Evolutionary conservation across 2,888 invertebrate species (phyloP).

Genomic region (Micropterix aruncella): DNA sequence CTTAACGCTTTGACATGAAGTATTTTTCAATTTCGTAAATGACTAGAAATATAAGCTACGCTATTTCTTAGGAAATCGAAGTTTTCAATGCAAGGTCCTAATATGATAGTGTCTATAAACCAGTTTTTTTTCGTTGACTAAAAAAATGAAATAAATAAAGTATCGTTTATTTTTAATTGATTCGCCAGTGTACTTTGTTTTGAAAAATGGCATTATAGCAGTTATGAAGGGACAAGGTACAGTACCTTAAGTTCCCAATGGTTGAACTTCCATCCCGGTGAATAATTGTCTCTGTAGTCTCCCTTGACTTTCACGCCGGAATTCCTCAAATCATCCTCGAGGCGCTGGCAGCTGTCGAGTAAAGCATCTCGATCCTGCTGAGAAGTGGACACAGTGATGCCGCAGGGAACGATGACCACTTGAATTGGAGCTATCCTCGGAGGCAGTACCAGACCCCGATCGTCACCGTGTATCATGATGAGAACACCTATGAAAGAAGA

Average conservation of each 20-base stretch:
- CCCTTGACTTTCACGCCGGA: constrained; percentile 63
- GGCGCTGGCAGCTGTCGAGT: constrained; percentile 49
- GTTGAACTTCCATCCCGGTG: constrained; percentile 99
- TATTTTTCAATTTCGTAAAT: too few relatives aligned
- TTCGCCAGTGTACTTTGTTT: too few relatives aligned
- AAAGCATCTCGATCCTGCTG: constrained; percentile 56
- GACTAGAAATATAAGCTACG: too few relatives aligned
- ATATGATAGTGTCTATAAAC: too few relatives aligned
- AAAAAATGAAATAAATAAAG: too few relatives aligned
- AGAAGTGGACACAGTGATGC: constrained; percentile 72
- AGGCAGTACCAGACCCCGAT: constrained; percentile 90
- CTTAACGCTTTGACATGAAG: too few relatives aligned
- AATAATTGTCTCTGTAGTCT: constrained; percentile 89
- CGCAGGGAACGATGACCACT: constrained; percentile 88
- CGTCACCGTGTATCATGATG: constrained; percentile 91
- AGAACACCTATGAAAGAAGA: constrained; percentile 49
- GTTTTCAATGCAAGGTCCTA: too few relatives aligned
- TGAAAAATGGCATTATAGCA: too few relatives aligned
- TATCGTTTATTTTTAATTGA: too few relatives aligned
- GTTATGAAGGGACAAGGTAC: too few relatives aligned
- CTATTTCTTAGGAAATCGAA: too few relatives aligned
- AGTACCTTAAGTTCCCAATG: constrained; percentile 90
- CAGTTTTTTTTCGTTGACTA: too few relatives aligned
- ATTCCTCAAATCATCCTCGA: constrained; percentile 47
- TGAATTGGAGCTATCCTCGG: constrained; percentile 84